Percentiles rank a stretch among this genome's conserved stretches.
phyloP scores from a whole-genome alignment of 2,888 invertebrate species.

The Caenorhabditis drosophilae region DNA sequence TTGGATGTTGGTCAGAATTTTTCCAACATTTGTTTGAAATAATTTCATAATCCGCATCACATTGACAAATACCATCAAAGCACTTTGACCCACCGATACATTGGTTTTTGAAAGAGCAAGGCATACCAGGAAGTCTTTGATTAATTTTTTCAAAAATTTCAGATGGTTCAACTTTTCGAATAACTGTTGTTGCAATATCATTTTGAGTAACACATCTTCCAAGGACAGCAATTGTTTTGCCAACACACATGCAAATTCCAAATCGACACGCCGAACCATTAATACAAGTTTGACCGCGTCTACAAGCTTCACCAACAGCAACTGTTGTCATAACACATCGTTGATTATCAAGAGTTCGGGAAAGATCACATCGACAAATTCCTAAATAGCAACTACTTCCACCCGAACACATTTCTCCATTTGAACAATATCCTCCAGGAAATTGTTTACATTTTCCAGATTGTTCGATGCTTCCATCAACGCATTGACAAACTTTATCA shows the following conservation, averaged over 20 bases:
- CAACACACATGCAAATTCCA: constrained; percentile 60
- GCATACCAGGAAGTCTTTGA: constrained; percentile 39
- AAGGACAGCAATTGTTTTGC: constrained; percentile 39
- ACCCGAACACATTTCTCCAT: constrained; percentile 63
- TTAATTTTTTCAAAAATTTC: no score
- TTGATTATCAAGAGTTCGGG: constrained; percentile 29
- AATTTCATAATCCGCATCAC: constrained; percentile 33
- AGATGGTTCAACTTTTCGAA: constrained; percentile 6
- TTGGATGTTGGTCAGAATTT: neutral
- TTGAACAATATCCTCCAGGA: constrained; percentile 44
- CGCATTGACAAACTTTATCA: constrained; percentile 57
- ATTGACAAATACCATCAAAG: constrained; percentile 44
- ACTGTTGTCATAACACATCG: constrained; percentile 47
- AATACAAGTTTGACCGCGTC: constrained; percentile 56
- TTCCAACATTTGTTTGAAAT: constrained; percentile 12
- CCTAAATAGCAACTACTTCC: constrained; percentile 61
- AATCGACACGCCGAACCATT: constrained; percentile 60
- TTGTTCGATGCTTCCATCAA: constrained; percentile 56
- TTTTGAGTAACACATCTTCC: constrained; percentile 45
- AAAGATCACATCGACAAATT: constrained; percentile 58
- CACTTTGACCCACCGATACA: constrained; percentile 59
- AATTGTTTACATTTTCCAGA: constrained; percentile 43
- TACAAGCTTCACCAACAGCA: constrained; percentile 58
- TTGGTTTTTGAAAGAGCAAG: constrained; percentile 36
- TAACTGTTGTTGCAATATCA: constrained; percentile 15